Evolutionary conservation across 1,140 invertebrate genomes (phyloP), one percentile per base, ranked within the genome.

Genomic region (Pogonognathellus flavescens): DNA sequence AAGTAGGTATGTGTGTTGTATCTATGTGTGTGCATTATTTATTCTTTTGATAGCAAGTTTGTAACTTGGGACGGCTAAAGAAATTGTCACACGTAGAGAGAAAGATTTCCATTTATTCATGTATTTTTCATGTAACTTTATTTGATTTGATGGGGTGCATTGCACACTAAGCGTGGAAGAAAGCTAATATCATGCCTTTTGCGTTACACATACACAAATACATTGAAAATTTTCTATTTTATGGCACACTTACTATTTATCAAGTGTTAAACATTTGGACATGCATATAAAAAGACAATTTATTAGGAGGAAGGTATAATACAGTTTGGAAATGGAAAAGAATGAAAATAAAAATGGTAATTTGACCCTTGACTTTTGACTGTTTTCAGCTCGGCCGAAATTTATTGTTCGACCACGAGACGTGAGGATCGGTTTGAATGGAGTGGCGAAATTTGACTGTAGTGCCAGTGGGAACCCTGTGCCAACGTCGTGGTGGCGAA

Each of bases 401-500:
- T 97, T 97, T 89, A 93, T 94, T 0, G 93, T 94, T 83, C 93
- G 93, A 83, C 96, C 96, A 0, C 93, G 93, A 86, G 95, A 97
- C 89, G 94, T 95, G 89, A 93, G 94, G 82, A 94, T 96, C 0
- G 94, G 93, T 4, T 90, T 94, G 16, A 95, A 95, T 88, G 93
- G 94, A 9, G 93, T 95, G 41, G 95, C 95, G 6, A 94, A 93
- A 55, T 94, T 97, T 89, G 94, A 95, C 62, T 98, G 97, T 90
- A 93, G 93, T 16, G 95, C 95, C 1, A 93, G 92, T 70, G 96
- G 97, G n/a, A 95, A 95, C 89, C 97, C 97, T 0, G 92, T 93
- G 20, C 97, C 97, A 0, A 95, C 95, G 6, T 94, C 97, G 5
- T 97, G 96, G 90, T 98, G 97, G 96, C 95, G 94, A 41, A 94